phyloP scores from a whole-genome alignment of 35 echinoderm and acorn worm genomes.

The Strongylocentrotus purpuratus region DNA sequence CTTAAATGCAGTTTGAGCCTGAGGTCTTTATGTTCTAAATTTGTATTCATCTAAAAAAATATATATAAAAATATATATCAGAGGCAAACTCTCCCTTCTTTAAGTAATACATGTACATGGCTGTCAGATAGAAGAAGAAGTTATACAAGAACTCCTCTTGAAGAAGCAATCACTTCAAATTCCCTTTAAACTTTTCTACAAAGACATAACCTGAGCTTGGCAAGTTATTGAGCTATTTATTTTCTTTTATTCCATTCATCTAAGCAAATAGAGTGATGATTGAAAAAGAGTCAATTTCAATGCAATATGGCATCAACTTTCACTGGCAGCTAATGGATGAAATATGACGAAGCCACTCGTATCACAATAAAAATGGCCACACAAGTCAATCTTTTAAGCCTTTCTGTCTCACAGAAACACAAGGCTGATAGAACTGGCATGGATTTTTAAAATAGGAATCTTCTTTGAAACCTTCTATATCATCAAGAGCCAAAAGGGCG shows the following conservation, averaged over 20 bases:
- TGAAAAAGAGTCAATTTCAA: neutral
- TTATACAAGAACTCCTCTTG: neutral
- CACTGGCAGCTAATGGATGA: neutral
- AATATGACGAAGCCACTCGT: neutral
- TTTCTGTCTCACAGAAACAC: neutral
- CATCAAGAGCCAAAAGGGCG: too few relatives aligned
- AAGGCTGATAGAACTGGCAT: neutral
- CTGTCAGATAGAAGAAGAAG: neutral
- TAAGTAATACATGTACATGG: too few relatives aligned
- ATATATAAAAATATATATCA: too few relatives aligned
- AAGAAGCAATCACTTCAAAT: neutral
- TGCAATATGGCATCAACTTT: conserved; percentile 1
- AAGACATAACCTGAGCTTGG: neutral
- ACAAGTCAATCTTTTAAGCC: neutral
- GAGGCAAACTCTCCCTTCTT: too few relatives aligned
- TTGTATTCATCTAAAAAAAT: too few relatives aligned
- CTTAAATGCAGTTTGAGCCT: too few relatives aligned
- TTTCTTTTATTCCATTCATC: neutral
- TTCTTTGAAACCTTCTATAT: neutral
- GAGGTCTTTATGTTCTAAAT: neutral
- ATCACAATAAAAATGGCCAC: neutral
- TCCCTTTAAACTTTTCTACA: neutral
- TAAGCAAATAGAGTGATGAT: conserved; percentile 3
- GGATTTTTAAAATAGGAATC: neutral
- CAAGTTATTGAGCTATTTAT: neutral